Percentiles rank a stretch among this genome's conserved stretches.
These are phyloP conservation scores for Andrena cerasifolii DNA, from an alignment of 1,140 invertebrate genomes.

Conservation along the genomic window DNA sequence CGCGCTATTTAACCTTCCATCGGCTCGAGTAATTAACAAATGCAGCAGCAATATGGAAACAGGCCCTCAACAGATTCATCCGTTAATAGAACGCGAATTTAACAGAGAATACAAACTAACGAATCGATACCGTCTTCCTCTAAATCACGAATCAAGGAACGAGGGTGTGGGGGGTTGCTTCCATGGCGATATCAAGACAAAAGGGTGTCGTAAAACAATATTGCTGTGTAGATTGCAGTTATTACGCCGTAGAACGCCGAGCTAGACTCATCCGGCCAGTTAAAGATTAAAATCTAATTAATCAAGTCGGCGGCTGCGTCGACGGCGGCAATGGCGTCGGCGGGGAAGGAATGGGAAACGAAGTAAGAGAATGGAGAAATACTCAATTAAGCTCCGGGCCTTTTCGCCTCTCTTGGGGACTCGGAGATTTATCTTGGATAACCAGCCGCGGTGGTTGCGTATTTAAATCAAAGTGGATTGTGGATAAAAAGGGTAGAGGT, in stretches of 20 bases:
- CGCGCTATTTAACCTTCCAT: no score
- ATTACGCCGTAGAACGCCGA: constrained; percentile 42
- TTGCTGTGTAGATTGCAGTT: constrained; percentile 37
- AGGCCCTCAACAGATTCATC: constrained; percentile 20
- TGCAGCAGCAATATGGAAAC: neutral
- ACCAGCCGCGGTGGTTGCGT: constrained; percentile 54
- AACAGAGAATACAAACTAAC: constrained; percentile 9
- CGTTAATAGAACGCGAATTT: constrained; percentile 20
- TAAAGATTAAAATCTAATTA: constrained; percentile 65
- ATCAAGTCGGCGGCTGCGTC: constrained; percentile 51
- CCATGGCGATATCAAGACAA: constrained; percentile 26
- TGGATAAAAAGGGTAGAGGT: constrained; percentile 23
- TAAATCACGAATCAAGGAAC: constrained; percentile 13
- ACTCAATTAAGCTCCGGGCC: constrained; percentile 67
- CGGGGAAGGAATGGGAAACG: constrained; percentile 24
- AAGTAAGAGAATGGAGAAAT: constrained; percentile 61
- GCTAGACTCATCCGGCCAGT: constrained; percentile 51
- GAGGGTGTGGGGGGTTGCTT: neutral
- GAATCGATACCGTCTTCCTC: constrained; percentile 16
- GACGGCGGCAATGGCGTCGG: constrained; percentile 4
- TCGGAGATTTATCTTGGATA: constrained; percentile 64
- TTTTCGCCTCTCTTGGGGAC: constrained; percentile 60
- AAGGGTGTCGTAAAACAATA: constrained; percentile 46
- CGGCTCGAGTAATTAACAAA: no score
- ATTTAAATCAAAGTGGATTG: constrained; percentile 60